Evolutionary conservation across 2,888 invertebrate genomes (phyloP).

Genomic region (Scaptomyza polygonia): DNA sequence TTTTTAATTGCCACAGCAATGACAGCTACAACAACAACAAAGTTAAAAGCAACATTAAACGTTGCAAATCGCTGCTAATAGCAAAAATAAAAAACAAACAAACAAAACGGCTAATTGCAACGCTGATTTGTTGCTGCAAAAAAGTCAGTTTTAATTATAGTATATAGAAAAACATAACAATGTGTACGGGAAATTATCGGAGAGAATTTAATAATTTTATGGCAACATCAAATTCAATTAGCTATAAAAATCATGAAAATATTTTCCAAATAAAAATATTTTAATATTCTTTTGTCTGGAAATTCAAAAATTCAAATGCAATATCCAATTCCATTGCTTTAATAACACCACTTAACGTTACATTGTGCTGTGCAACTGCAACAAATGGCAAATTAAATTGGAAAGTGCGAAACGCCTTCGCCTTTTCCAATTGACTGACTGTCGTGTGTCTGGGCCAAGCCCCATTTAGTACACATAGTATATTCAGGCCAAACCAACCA

Average conservation of each 20-base stretch:
- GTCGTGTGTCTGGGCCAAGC: constrained; percentile 51
- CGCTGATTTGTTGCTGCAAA: constrained; percentile 23
- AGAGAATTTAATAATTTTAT: no score
- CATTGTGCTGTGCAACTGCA: constrained; percentile 1
- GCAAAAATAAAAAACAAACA: constrained; percentile 7
- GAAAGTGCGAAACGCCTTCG: constrained; percentile 63
- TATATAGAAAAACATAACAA: constrained; percentile 12
- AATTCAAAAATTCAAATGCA: no score
- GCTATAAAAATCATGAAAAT: background rate
- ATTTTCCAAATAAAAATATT: no score
- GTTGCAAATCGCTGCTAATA: constrained; percentile 10
- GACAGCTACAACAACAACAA: constrained; percentile 16
- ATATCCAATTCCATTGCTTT: background rate
- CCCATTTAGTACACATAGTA: constrained; percentile 3
- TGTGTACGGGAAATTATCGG: no score
- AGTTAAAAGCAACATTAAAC: constrained; percentile 9
- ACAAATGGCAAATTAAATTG: constrained; percentile 39
- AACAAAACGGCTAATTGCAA: constrained; percentile 41
- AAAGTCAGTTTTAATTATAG: constrained; percentile 42
- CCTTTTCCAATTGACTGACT: constrained; percentile 17
- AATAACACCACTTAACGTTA: background rate
- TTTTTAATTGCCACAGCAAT: constrained; percentile 59
- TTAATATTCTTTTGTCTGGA: no score
- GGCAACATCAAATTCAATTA: background rate
- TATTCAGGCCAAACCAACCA: constrained; percentile 12